Percentiles rank a stretch among this genome's conserved stretches.
phyloP scores from a whole-genome alignment of 1,140 invertebrate species.

The Schlechtendalia chinensis region DNA sequence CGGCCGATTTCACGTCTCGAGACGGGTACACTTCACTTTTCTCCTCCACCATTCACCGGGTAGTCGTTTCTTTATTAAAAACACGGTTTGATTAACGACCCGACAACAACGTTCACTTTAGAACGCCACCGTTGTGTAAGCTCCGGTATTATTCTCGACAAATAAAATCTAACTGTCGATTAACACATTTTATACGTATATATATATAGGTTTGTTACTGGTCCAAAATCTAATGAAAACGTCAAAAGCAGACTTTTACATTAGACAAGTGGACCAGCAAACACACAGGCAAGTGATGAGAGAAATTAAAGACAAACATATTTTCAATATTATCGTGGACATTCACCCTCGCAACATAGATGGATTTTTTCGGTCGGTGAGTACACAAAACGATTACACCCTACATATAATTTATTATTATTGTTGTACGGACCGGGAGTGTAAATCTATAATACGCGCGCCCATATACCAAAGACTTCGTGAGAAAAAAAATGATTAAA shows the following conservation, averaged over 20 bases:
- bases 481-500: too few relatives aligned
- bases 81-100: constrained; percentile 28
- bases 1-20: constrained; percentile 52
- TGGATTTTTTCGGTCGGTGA: constrained; percentile 78
- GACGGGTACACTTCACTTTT: neutral
- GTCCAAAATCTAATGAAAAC: constrained; percentile 78
- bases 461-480: too few relatives aligned
- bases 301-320: constrained; percentile 77
- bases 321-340: constrained; percentile 81
- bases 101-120: neutral
- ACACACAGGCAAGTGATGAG: constrained; percentile 76
- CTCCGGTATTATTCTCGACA: neutral
- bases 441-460: too few relatives aligned
- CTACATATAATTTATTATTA: too few relatives aligned
- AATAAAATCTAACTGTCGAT: constrained; percentile 28
- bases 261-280: constrained; percentile 70
- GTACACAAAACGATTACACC: constrained; percentile 55
- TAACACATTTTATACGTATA: neutral
- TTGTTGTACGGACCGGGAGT: too few relatives aligned
- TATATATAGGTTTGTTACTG: constrained; percentile 78
- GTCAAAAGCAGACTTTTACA: constrained; percentile 75
- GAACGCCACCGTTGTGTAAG: neutral
- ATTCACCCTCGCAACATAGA: constrained; percentile 74
- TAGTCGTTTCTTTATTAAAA: constrained; percentile 29
- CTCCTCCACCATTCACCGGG: neutral